Conservation (phyloP, 1,140 invertebrate species). For the Camponotus floridanus region DNA sequence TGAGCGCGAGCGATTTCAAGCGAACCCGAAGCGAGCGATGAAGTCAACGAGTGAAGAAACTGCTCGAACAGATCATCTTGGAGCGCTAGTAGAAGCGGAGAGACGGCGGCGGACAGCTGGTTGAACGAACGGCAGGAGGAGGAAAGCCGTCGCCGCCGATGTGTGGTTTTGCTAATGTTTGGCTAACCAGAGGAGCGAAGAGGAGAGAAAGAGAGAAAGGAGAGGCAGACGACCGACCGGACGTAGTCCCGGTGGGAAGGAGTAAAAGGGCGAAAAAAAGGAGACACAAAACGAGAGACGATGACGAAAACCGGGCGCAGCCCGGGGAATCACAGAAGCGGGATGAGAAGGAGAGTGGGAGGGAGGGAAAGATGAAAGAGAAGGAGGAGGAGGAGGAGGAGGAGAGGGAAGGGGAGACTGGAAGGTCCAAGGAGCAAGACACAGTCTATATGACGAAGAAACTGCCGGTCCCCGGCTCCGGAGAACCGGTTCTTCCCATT, state of each 20-base stretch:
- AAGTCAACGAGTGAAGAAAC: conserved; percentile 30
- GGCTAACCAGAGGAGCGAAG: conserved; percentile 35
- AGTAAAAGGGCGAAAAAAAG: conserved; percentile 16
- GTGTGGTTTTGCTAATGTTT: conserved; percentile 56
- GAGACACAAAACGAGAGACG: conserved; percentile 45
- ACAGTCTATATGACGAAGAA: conserved; percentile 66
- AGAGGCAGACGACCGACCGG: conserved; percentile 4
- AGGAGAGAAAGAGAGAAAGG: conserved; percentile 1
- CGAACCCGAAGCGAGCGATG: neutral
- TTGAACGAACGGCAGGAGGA: conserved; percentile 31
- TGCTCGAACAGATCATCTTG: conserved; percentile 30
- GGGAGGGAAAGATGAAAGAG: neutral
- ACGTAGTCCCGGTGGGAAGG: conserved; percentile 36
- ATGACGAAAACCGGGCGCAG: conserved; percentile 26
- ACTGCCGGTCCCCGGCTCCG: conserved; percentile 55
- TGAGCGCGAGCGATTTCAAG: no score
- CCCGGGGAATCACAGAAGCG: conserved; percentile 8
- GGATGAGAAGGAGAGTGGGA: neutral
- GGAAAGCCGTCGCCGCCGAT: conserved; percentile 40
- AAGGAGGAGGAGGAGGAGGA: neutral
- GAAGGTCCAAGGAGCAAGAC: conserved; percentile 43
- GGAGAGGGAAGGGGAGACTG: conserved; percentile 16
- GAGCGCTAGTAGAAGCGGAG: conserved; percentile 28
- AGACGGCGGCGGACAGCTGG: neutral
- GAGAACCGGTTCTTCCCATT: conserved; percentile 77